Evolutionary conservation across 2,797 vertebrate genomes (phyloP), one percentile per base, ranked within the genome.

Genomic region (Lateolabrax maculatus): DNA sequence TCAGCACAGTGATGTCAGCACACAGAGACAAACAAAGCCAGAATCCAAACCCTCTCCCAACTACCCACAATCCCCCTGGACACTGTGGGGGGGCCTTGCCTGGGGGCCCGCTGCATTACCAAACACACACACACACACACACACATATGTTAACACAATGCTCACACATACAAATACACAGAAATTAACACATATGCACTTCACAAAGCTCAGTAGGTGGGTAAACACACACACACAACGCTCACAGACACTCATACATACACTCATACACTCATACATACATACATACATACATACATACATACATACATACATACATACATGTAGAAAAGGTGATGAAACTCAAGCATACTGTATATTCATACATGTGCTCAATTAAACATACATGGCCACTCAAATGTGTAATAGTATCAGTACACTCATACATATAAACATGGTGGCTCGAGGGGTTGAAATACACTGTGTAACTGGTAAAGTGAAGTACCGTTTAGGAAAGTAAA

Each of bases 1-100:
- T 96, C 96, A 96, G 96, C 96, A 96, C 89, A 89, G 93, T 96
- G 95, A 97, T 96, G 95, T 95, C 94, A 96, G 95, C 95, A 94
- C 90, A 94, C 93, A 90, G 70, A 85, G 88, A 92, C 91, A 95
- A 96, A 95, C 97, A 97, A 97, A 95, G 95, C 92, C 84, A 75
- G 84, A 90, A 82, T 88, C 87, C 88, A 89, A 89, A 88, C 82
- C 70, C 77, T 84, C 85, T 90, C 80, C 80, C 69, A 81, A 71
- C 89, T 88, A 90, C 90, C 90, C 92, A 92, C 91, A 90, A 90
- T 90, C 82, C 88, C 66, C 16, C 64, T 78, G 87, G 81, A 83
- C 87, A 51, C 78, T 70, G 81, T 81, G 77, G 86, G 89, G 51
- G 88, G 89, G 90, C 79, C 87, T 83, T 58, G 56, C 70, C 46